Percentiles rank a stretch among this genome's conserved stretches.
phyloP scores from a whole-genome alignment of 2,797 vertebrate species.

The Mallotus villosus region DNA sequence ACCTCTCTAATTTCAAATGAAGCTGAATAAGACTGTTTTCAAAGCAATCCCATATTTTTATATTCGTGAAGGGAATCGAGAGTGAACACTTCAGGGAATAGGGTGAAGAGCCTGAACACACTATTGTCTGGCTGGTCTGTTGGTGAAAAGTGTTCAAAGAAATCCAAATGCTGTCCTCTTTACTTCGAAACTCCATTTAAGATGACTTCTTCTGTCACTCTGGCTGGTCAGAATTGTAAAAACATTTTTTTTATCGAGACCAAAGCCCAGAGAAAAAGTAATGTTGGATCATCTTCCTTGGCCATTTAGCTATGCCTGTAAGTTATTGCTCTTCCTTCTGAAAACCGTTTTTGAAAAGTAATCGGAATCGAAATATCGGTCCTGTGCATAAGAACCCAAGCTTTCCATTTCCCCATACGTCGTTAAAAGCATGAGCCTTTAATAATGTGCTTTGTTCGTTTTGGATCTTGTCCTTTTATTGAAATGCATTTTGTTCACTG shows the following conservation, averaged over 20 bases:
- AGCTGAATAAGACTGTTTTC: not conserved
- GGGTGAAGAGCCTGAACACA: not conserved
- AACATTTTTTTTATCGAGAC: not conserved
- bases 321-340: not conserved
- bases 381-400: not conserved
- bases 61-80: slow-evolving; percentile 8
- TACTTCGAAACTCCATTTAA: not conserved
- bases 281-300: too few species aligned
- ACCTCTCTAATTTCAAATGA: slow-evolving; percentile 5
- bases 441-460: too few species aligned
- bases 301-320: too few species aligned
- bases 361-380: not conserved
- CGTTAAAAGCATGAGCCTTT: too few species aligned
- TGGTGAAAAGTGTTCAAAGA: slow-evolving; percentile 18
- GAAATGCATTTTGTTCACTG: not conserved
- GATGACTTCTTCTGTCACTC: too few species aligned
- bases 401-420: not conserved
- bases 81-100: slow-evolving; percentile 31
- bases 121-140: slow-evolving; percentile 31
- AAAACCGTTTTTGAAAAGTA: slow-evolving; percentile 5
- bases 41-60: not conserved
- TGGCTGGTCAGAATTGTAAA: not conserved
- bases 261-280: not conserved
- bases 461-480: not conserved
- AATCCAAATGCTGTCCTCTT: slow-evolving; percentile 60